These are phyloP conservation scores for Aphelenchoides bicaudatus DNA, from an alignment of 2,888 invertebrate species.

Conservation along the genomic window DNA sequence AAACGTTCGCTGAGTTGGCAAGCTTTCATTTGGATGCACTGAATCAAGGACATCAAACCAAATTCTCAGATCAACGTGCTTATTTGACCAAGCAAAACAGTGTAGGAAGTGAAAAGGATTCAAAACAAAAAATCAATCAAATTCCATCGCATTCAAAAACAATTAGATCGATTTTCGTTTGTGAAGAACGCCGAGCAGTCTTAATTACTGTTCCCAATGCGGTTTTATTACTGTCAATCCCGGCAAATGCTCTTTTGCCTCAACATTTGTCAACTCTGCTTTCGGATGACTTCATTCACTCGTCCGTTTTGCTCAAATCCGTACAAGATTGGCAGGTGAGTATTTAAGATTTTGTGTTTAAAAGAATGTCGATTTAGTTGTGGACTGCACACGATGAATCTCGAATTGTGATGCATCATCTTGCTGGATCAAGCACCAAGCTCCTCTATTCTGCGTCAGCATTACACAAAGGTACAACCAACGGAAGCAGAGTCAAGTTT, in stretches of 20 bases:
- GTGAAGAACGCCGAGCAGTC: slow-evolving; percentile 61
- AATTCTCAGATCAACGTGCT: neutral
- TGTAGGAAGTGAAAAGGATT: neutral
- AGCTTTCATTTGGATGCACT: neutral
- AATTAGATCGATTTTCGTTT: slow-evolving; percentile 18
- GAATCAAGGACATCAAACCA: slow-evolving; percentile 1
- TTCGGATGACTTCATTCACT: slow-evolving; percentile 6
- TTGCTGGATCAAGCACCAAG: slow-evolving; percentile 70
- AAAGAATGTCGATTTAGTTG: no score
- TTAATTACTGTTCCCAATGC: slow-evolving; percentile 67
- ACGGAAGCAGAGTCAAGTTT: slow-evolving; percentile 4
- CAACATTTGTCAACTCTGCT: slow-evolving; percentile 12
- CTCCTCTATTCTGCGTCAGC: slow-evolving; percentile 65
- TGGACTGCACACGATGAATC: slow-evolving; percentile 85
- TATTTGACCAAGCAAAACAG: neutral
- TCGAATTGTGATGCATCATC: slow-evolving; percentile 74
- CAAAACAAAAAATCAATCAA: neutral
- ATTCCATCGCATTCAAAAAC: slow-evolving; percentile 1
- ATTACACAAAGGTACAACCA: slow-evolving; percentile 63
- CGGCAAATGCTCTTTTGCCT: slow-evolving; percentile 13
- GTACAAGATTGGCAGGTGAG: slow-evolving; percentile 12
- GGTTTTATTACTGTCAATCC: slow-evolving; percentile 51
- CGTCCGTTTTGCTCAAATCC: neutral
- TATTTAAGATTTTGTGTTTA: no score
- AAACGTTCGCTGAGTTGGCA: neutral